phyloP scores from a whole-genome alignment of 2,888 invertebrate genomes.

The Andrena marginata region DNA sequence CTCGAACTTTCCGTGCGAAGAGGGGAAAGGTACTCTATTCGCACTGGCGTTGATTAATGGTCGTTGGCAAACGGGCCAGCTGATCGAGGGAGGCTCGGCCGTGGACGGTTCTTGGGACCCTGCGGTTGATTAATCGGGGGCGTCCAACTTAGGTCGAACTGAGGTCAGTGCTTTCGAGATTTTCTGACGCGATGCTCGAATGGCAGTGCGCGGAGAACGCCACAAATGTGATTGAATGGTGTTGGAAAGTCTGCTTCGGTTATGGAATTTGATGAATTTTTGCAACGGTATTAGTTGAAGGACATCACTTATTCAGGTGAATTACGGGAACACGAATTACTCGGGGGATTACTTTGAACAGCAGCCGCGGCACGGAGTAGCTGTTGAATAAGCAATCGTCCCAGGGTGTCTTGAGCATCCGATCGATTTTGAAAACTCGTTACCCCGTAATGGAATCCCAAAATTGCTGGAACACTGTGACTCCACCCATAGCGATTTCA shows the following conservation, averaged over 20 bases:
- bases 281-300: not conserved
- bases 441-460: conserved; percentile 55
- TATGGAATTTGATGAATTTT: not conserved
- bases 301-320: conserved; percentile 21
- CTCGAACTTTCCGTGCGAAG: conserved; percentile 21
- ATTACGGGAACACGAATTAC: conserved; percentile 57
- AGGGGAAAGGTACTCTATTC: conserved; percentile 6
- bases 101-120: conserved; percentile 13
- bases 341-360: conserved; percentile 58
- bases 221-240: not conserved
- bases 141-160: not conserved
- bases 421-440: conserved; percentile 60
- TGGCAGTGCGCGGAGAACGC: not conserved
- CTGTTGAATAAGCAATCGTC: conserved; percentile 63
- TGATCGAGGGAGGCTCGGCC: conserved; percentile 16
- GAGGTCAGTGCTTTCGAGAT: not conserved
- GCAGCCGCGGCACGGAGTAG: conserved; percentile 46
- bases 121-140: conserved; percentile 28
- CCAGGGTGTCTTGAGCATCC: conserved; percentile 30
- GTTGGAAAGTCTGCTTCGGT: not conserved
- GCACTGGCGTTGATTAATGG: conserved; percentile 36
- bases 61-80: not conserved
- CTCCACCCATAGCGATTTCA: not conserved
- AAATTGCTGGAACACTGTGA: conserved; percentile 37
- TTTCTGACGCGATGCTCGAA: not conserved